These are phyloP conservation scores for Chiridota heheva DNA, from an alignment of 35 echinoderm and acorn worm genomes.

Conservation along the genomic window DNA sequence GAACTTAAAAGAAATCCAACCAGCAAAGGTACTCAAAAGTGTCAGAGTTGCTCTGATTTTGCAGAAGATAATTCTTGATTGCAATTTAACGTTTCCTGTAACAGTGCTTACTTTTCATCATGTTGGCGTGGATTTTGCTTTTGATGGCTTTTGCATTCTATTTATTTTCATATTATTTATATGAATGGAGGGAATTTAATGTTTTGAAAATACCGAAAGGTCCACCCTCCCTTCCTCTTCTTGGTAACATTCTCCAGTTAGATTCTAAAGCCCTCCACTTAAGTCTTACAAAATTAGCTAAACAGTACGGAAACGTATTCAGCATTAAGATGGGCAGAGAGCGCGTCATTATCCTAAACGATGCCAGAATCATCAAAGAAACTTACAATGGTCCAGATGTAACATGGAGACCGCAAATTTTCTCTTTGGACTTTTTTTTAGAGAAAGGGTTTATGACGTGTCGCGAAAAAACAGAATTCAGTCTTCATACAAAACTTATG, in stretches of 20 bases:
- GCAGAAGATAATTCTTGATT: no score
- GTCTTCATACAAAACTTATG: constrained; percentile 91
- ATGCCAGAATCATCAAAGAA: constrained; percentile 64
- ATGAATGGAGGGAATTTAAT: constrained; percentile 66
- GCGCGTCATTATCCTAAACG: constrained; percentile 87
- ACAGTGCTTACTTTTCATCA: constrained; percentile 5
- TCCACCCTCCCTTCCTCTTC: constrained; percentile 76
- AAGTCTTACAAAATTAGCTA: constrained; percentile 65
- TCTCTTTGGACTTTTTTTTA: constrained; percentile 92
- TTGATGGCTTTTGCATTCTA: constrained; percentile 32
- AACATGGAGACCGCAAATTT: constrained; percentile 81
- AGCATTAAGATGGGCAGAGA: constrained; percentile 82
- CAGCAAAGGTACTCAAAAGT: no score
- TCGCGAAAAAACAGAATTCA: constrained; percentile 71
- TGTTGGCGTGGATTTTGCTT: constrained; percentile 42
- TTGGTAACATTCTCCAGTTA: constrained; percentile 84
- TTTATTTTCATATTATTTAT: constrained; percentile 67
- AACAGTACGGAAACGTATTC: constrained; percentile 79
- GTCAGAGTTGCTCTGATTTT: no score
- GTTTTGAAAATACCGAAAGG: constrained; percentile 70
- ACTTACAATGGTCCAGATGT: constrained; percentile 90
- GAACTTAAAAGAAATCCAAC: no score
- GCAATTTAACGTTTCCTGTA: no score
- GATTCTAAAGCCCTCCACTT: constrained; percentile 66
- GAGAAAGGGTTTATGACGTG: constrained; percentile 95